phyloP scores from a whole-genome alignment of 1,140 invertebrate genomes.

The Ladona fulva region DNA sequence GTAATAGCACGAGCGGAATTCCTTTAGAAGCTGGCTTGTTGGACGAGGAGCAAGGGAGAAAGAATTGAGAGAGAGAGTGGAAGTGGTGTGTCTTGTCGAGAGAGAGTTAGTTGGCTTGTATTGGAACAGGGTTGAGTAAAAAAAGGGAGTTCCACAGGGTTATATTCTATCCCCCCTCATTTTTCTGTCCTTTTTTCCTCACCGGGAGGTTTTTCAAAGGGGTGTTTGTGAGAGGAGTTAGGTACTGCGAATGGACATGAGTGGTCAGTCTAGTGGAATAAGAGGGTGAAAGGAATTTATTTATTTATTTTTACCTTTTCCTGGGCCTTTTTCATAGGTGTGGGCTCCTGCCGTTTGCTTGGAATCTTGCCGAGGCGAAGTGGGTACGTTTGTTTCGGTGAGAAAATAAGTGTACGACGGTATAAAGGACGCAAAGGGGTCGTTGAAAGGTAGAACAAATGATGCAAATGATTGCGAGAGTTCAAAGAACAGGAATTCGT shows the following conservation, averaged over 20 bases:
- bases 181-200: too few relatives aligned
- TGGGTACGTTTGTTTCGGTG: too few relatives aligned
- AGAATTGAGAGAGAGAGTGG: slow-evolving; percentile 15
- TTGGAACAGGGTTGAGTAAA: slow-evolving; percentile 34
- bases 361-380: too few relatives aligned
- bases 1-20: slow-evolving; percentile 1
- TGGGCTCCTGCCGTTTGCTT: too few relatives aligned
- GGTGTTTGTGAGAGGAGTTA: slow-evolving; percentile 29
- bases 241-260: slow-evolving; percentile 31
- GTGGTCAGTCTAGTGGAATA: slow-evolving; percentile 30
- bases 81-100: background rate
- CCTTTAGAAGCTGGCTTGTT: background rate
- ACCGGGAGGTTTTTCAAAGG: background rate
- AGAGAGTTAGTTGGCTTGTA: slow-evolving; percentile 28
- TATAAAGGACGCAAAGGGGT: too few relatives aligned
- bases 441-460: too few relatives aligned
- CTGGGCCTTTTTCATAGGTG: background rate
- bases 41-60: background rate
- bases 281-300: slow-evolving; percentile 28
- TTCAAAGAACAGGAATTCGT: too few relatives aligned
- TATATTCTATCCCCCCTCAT: too few relatives aligned
- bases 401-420: too few relatives aligned
- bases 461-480: too few relatives aligned
- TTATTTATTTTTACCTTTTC: slow-evolving; percentile 15
- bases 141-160: background rate